Percentiles rank a stretch among this genome's conserved stretches.
Evolutionary conservation across 2,113 vertebrate species (phyloP).

Genomic region (Oceanites oceanicus): DNA sequence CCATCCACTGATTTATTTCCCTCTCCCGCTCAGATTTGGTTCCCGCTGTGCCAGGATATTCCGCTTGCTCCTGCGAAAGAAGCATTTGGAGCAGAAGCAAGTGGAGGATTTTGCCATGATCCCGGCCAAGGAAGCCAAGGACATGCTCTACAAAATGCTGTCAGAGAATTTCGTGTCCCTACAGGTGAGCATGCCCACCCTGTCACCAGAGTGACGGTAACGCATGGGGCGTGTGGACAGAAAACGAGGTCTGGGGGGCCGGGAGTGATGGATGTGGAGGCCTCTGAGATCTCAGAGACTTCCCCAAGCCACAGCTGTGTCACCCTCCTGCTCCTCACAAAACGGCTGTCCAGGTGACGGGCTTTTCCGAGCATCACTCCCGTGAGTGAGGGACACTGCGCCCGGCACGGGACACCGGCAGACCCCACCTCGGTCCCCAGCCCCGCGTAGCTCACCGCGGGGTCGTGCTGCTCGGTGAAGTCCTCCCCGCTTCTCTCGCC

Average conservation of each 20-base stretch:
- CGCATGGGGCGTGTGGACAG: too few relatives aligned
- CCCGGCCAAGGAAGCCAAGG: conserved; percentile 96
- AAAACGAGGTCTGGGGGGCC: background rate
- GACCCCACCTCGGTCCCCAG: fast-evolving
- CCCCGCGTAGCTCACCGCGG: background rate
- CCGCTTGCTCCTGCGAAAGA: conserved; percentile 86
- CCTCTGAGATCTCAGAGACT: background rate
- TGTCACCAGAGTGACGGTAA: background rate
- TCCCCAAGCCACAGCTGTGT: background rate
- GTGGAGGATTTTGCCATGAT: conserved; percentile 99
- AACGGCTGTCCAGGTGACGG: background rate
- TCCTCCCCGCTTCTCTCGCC: background rate
- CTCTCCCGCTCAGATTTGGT: conserved; percentile 78
- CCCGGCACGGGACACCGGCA: too few relatives aligned
- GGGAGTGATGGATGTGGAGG: background rate
- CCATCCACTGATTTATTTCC: fast-evolving
- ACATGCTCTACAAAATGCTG: conserved; percentile 94
- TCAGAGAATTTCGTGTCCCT: conserved; percentile 89
- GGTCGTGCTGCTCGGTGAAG: background rate
- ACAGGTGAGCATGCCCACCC: conserved; percentile 72
- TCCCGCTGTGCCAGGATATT: conserved; percentile 92
- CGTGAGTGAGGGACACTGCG: background rate
- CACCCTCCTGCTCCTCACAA: background rate
- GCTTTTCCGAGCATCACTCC: background rate
- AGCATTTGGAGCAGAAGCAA: conserved; percentile 94